Evolutionary conservation across 92 coral and sea anemone species (phyloP), one percentile per base, ranked within the genome.

Genomic region (Epizoanthus scotinus): DNA sequence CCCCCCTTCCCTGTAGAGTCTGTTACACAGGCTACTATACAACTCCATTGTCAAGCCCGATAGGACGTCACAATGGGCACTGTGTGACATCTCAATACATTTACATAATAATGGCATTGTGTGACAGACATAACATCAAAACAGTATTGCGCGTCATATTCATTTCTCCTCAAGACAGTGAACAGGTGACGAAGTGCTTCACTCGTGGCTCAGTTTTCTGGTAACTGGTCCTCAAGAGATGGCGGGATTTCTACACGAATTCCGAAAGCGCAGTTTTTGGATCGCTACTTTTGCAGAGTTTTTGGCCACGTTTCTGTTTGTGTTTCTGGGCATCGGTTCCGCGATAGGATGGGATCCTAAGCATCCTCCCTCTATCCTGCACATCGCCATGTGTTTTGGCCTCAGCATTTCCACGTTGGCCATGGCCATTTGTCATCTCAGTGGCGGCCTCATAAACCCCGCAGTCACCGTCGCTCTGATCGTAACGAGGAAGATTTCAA

Each of bases 381-480:
- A 93, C 61, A 94, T 91, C 29, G 86, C 99, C 59, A 57, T 91
- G 78, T 86, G 89, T 12, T 93, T 95, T 70, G 99, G 99, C 47
- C 82, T 95, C 7, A 91, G 95, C 47, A 95, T 95, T 75, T 84
- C 98, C 0, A 87, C 96, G 42, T 87, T 93, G 15, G 90, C 94
- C 59, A 90, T 93, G 87, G 86, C 92, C n/a, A 90, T 90, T 31
- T 78, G 84, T 42, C 97, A 95, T 31, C 89, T 90, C 15, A 93
- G 96, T 73, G 99, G 98, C 12, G 99, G 99, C 3, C 92, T 86
- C 29, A 89, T 95, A 65, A 95, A 95, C 78, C 99, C 99, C 7
- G 99, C 99, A 3, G 99, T 95, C 22, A 93, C 91, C 31, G 86
- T 90, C 12, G 98, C 98, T 31, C 89, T 82, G 78, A 67, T 93